Evolutionary conservation across 2,888 invertebrate genomes (phyloP).

Genomic region (Minunthozetes semirufus): DNA sequence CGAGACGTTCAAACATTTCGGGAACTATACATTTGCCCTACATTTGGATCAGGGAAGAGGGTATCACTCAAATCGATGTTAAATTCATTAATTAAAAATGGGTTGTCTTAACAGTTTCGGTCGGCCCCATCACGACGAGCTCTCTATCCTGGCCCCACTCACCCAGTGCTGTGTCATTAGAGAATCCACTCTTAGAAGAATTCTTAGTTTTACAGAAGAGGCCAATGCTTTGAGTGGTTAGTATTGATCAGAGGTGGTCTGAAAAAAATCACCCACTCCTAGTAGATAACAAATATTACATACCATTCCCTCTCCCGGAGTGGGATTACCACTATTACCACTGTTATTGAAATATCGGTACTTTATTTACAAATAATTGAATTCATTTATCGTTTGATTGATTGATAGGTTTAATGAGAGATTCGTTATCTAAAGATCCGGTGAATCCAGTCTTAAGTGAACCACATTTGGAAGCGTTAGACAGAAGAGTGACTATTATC

Average conservation of each 20-base stretch:
- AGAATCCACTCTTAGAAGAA: conserved; percentile 70
- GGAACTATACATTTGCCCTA: conserved; percentile 85
- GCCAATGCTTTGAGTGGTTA: neutral
- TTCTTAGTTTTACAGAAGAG: conserved; percentile 56
- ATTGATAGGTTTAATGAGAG: conserved; percentile 67
- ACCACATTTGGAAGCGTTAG: conserved; percentile 80
- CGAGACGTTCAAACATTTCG: conserved; percentile 90
- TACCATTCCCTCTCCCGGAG: no score
- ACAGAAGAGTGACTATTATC: conserved; percentile 73
- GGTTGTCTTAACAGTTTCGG: conserved; percentile 60
- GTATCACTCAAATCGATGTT: conserved; percentile 44
- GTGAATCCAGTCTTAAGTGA: conserved; percentile 83
- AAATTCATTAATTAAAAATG: neutral
- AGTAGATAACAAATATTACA: no score
- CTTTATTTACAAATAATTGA: neutral
- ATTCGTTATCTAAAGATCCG: conserved; percentile 72
- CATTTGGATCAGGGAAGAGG: conserved; percentile 95
- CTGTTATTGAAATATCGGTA: neutral
- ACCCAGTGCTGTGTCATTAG: conserved; percentile 90
- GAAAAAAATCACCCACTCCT: no score
- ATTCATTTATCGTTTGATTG: neutral
- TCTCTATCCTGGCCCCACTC: conserved; percentile 87
- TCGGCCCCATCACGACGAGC: conserved; percentile 81
- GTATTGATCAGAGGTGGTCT: no score
- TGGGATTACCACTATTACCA: no score